A percentile compares a stretch with the other conserved stretches of the same genome.
These are phyloP conservation scores for Nesidiocoris tenuis DNA, from an alignment of 2,888 invertebrate species.

Conservation along the genomic window DNA sequence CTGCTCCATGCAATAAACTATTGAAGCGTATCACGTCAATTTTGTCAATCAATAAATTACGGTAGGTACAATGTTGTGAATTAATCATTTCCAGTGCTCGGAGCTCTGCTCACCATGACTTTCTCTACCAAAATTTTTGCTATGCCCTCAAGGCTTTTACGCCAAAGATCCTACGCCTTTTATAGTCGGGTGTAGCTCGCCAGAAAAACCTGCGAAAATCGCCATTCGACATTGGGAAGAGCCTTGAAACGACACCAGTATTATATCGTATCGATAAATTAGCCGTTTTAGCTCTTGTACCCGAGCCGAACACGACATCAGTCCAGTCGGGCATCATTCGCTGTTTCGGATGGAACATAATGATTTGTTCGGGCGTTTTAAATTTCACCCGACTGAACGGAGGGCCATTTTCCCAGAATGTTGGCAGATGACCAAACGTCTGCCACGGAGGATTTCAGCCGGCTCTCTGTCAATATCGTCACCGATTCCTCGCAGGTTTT, in stretches of 20 bases:
- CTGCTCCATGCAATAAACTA: no score
- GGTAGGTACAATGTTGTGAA: no score
- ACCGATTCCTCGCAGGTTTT: background rate
- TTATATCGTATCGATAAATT: slow-evolving; percentile 11
- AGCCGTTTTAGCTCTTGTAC: slow-evolving; percentile 2
- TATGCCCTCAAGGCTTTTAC: no score
- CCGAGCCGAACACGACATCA: slow-evolving; percentile 5
- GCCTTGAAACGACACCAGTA: background rate
- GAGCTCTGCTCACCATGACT: no score
- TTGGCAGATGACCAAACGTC: background rate
- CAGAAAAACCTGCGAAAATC: no score
- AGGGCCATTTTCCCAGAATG: slow-evolving; percentile 1
- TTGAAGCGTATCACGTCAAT: no score
- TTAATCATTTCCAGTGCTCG: no score
- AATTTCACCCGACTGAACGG: background rate
- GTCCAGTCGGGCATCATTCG: background rate
- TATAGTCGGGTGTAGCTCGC: no score
- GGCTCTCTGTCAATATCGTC: background rate
- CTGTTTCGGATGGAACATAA: background rate
- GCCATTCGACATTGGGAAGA: background rate
- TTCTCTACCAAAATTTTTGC: no score
- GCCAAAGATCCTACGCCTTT: background rate
- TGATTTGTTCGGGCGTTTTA: slow-evolving; percentile 22
- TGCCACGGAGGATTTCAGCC: background rate
- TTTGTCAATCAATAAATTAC: no score